These are phyloP conservation scores for Metopolophium dirhodum DNA, from an alignment of 1,140 invertebrate species.

Conservation along the genomic window DNA sequence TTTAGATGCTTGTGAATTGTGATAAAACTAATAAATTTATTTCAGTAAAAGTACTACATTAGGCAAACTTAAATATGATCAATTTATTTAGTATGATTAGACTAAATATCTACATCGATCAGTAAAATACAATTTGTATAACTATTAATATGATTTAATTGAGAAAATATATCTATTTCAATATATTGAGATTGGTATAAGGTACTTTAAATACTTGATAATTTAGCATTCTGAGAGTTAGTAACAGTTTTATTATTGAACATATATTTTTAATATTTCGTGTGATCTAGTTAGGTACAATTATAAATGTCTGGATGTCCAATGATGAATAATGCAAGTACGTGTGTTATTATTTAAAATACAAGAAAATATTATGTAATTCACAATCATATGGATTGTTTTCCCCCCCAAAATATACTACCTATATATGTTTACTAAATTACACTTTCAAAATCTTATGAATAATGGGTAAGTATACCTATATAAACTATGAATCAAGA, in stretches of 20 bases:
- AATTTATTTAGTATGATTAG: neutral
- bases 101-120: neutral
- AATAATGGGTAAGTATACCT: neutral
- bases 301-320: neutral
- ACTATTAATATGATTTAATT: neutral
- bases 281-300: neutral
- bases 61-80: neutral
- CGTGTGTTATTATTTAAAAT: neutral
- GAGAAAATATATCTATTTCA: neutral
- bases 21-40: neutral
- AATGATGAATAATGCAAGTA: neutral
- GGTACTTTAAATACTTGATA: neutral
- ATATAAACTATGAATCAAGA: neutral
- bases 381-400: neutral
- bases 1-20: too few relatives aligned
- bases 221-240: neutral
- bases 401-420: neutral
- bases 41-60: constrained; percentile 14
- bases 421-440: neutral
- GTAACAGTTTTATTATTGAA: neutral
- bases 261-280: neutral
- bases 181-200: neutral
- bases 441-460: neutral
- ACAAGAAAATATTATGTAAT: neutral
- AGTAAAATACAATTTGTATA: neutral